Percentiles rank a stretch among this genome's conserved stretches.
Evolutionary conservation across 53 echinoderm and acorn worm species (phyloP).

Genomic region (Antedon mediterranea): DNA sequence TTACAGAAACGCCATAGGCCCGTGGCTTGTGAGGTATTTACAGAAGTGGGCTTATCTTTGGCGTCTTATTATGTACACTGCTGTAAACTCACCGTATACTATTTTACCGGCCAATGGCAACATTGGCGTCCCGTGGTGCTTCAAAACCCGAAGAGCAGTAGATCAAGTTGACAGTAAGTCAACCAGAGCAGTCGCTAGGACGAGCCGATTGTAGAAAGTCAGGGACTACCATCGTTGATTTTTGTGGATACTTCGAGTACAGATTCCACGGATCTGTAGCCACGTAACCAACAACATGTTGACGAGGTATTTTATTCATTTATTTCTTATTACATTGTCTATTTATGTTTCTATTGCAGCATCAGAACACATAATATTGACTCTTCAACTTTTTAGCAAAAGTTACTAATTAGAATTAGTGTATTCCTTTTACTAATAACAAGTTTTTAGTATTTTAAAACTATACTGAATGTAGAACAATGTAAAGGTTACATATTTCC

Average conservation of each 20-base stretch:
- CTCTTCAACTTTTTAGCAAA: too few species aligned
- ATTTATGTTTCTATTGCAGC: too few species aligned
- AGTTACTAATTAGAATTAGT: too few species aligned
- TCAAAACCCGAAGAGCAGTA: not conserved
- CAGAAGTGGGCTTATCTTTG: not conserved
- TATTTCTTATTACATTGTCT: too few species aligned
- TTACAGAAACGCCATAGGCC: not conserved
- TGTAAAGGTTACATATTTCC: not conserved
- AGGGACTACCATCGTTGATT: not conserved
- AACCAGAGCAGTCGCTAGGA: not conserved
- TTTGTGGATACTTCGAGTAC: not conserved
- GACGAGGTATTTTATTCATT: not conserved
- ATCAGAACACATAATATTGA: too few species aligned
- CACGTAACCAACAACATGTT: not conserved
- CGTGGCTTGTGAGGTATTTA: not conserved
- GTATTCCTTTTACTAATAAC: too few species aligned
- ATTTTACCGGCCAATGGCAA: not conserved
- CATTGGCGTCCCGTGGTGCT: not conserved
- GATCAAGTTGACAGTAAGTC: not conserved
- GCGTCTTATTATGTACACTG: not conserved
- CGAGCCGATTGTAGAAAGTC: not conserved
- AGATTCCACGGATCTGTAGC: not conserved
- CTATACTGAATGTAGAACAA: too few species aligned
- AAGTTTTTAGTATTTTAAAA: too few species aligned
- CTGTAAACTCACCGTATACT: not conserved